These are phyloP conservation scores for Drosophila anomelani DNA, from an alignment of 2,888 invertebrate species.

Conservation along the genomic window DNA sequence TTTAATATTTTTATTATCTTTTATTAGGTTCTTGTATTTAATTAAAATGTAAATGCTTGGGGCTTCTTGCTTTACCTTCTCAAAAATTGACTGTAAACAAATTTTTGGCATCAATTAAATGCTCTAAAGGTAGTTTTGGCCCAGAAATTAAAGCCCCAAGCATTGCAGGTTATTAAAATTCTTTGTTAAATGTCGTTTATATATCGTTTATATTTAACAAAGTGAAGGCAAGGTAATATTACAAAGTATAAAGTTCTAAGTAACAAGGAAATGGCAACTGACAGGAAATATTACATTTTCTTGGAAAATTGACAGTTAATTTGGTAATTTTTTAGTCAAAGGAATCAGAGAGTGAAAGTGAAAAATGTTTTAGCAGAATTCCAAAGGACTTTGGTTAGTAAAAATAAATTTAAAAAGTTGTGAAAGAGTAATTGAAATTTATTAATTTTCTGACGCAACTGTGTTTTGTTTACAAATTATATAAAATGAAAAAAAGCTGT, in stretches of 20 bases:
- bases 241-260: not conserved
- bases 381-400: not conserved
- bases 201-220: not conserved
- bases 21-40: slow-evolving; percentile 18
- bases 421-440: not conserved
- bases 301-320: too few species aligned
- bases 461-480: not conserved
- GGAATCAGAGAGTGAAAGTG: not conserved
- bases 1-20: slow-evolving; percentile 7
- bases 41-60: slow-evolving; percentile 13
- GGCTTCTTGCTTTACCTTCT: not conserved
- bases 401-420: not conserved
- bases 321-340: not conserved
- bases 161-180: not conserved
- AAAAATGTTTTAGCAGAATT: not conserved
- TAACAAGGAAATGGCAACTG: not conserved
- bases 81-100: slow-evolving; percentile 8
- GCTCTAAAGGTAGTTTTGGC: not conserved
- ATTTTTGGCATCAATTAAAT: slow-evolving; percentile 1
- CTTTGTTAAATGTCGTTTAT: not conserved
- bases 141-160: not conserved
- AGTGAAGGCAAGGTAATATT: not conserved
- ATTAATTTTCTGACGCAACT: not conserved
- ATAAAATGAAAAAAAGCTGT: not conserved
- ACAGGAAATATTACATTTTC: not conserved